Evolutionary conservation across 2,888 invertebrate species (phyloP).

Genomic region (Palloptera scutellata): DNA sequence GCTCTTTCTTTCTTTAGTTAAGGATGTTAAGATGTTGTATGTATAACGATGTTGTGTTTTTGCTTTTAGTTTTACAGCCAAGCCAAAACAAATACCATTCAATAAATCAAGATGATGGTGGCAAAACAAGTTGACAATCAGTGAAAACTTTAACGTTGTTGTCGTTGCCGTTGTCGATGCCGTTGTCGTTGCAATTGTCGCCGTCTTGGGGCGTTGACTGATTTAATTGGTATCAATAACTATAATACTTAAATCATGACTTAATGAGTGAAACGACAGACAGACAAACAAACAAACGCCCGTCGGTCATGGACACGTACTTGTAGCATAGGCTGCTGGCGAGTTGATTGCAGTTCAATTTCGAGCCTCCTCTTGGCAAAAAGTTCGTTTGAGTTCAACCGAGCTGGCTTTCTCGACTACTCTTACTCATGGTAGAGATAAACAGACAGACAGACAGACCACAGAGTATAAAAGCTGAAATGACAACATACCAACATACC

Average conservation of each 20-base stretch:
- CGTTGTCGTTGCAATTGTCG: background rate
- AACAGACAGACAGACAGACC: background rate
- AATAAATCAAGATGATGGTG: conserved; percentile 12
- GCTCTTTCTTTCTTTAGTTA: background rate
- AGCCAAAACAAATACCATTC: background rate
- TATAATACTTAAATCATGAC: background rate
- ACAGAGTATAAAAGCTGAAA: background rate
- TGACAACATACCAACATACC: background rate
- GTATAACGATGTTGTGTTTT: background rate
- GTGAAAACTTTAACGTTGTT: conserved; percentile 6
- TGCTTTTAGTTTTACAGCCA: background rate
- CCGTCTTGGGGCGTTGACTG: conserved; percentile 2
- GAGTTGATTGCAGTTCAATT: no score
- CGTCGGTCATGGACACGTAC: background rate
- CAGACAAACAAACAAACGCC: background rate
- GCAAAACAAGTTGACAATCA: conserved; percentile 11
- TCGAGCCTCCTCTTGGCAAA: no score
- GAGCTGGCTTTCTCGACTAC: background rate
- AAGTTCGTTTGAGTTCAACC: background rate
- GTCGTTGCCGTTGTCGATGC: no score
- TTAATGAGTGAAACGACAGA: conserved; percentile 4
- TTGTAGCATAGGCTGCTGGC: background rate
- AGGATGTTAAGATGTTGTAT: conserved; percentile 2
- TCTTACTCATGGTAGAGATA: background rate
- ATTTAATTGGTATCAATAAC: conserved; percentile 16